These are phyloP conservation scores for Caenorhabditis sp. DNA, from an alignment of 2,888 invertebrate genomes.

Conservation along the genomic window DNA sequence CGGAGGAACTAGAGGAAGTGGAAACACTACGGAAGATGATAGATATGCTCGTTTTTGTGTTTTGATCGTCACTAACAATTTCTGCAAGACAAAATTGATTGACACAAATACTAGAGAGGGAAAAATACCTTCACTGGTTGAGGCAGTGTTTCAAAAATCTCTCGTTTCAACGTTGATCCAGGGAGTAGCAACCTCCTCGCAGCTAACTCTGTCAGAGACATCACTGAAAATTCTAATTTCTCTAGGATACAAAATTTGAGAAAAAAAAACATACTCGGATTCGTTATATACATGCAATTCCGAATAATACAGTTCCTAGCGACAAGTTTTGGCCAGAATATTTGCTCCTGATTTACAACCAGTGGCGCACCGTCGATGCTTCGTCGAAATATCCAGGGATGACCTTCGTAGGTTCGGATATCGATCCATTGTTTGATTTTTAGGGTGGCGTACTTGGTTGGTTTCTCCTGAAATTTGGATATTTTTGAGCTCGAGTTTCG, in stretches of 20 bases:
- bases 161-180: not conserved
- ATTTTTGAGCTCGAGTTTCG: too few relatives aligned
- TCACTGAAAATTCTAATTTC: slow-evolving; percentile 14
- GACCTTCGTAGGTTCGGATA: slow-evolving; percentile 20
- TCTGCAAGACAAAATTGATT: not conserved
- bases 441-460: slow-evolving; percentile 21
- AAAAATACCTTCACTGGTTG: not conserved
- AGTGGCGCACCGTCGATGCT: slow-evolving; percentile 13
- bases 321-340: slow-evolving; percentile 17
- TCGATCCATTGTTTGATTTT: slow-evolving; percentile 18
- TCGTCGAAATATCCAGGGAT: slow-evolving; percentile 28
- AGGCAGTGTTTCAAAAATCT: not conserved
- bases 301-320: slow-evolving; percentile 15
- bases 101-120: not conserved
- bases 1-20: too few relatives aligned
- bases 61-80: too few relatives aligned
- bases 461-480: slow-evolving; percentile 13
- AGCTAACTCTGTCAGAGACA: slow-evolving; percentile 8
- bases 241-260: not conserved
- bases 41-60: too few relatives aligned
- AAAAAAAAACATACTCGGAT: slow-evolving; percentile 6
- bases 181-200: slow-evolving; percentile 2
- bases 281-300: not conserved
- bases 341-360: slow-evolving; percentile 10
- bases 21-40: too few relatives aligned